Evolutionary conservation across 2,888 invertebrate species (phyloP), one percentile per base, ranked within the genome.

Genomic region (Drosophila meridionalis): DNA sequence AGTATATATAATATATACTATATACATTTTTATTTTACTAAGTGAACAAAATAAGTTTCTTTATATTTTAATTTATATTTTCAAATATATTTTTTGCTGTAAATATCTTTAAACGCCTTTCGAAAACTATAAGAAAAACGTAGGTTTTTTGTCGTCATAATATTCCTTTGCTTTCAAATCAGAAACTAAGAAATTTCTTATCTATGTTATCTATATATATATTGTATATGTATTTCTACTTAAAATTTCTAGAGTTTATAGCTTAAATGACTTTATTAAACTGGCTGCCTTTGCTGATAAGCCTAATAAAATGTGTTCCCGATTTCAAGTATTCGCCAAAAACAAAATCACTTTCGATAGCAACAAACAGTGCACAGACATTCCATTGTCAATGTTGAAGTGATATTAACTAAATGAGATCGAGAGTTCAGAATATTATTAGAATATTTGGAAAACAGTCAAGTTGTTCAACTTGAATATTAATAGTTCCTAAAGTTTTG

Each of bases 261-360:
- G 0, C 30, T 8, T 3, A 48, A 43, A 61, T 62, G 50, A 12
- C n/a, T 52, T 36, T 57, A 56, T 57, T 40, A 60, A 63, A 20
- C 30, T n/a, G n/a, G 55, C 28, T 53, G 56, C 12, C 50, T 28
- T 40, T 20, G 28, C 20, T 50, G 80, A 77, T 77, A 80, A 77
- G 72, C 30, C 6, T 11, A 20, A 26, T 28, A 26, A 42, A 40
- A 48, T 47, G 40, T 48, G 42, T 57, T 62, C n/a, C 36, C 9
- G 28, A 9, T 42, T 50, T 52, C 12, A 2, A 53, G 20, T 52
- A 65, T 66, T 48, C 4, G 42, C n/a, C 4, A 20, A 53, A 52
- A 63, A 34, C 30, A 12, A 66, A 76, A 80, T 66, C 59, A 60
- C 45, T 57, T 65, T 50, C 40, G 71, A 80, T 70, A 77, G 71